A percentile compares a stretch with the other conserved stretches of the same genome.
Evolutionary conservation across 2,113 vertebrate species (phyloP).

Genomic region (Osmerus mordax): DNA sequence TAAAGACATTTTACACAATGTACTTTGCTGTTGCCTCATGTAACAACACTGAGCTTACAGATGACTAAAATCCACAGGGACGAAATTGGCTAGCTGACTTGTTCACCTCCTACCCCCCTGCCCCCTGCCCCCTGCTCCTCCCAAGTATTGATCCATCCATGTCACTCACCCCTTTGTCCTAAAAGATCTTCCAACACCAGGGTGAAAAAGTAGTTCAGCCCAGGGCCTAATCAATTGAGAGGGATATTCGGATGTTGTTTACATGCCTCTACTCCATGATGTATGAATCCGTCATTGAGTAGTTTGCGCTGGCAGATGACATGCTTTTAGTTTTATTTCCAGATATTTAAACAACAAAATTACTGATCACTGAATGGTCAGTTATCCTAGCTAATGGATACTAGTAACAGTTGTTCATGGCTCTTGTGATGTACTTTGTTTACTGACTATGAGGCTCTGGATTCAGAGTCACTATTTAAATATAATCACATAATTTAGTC

Average conservation of each 20-base stretch:
- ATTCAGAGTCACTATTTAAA: conserved; percentile 58
- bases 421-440: conserved; percentile 35
- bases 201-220: conserved; percentile 66
- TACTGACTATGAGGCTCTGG: conserved; percentile 33
- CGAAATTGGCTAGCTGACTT: conserved; percentile 24
- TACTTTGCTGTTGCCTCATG: background rate
- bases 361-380: conserved; percentile 32
- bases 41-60: background rate
- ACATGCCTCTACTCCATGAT: conserved; percentile 46
- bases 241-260: conserved; percentile 66
- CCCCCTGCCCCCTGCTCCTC: conserved; percentile 11
- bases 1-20: background rate
- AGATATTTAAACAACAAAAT: conserved; percentile 50
- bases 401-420: conserved; percentile 36
- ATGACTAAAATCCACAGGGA: no score
- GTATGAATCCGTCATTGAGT: conserved; percentile 47
- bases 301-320: conserved; percentile 39
- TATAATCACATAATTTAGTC: conserved; percentile 45
- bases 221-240: conserved; percentile 64
- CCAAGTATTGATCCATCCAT: conserved; percentile 48
- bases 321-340: conserved; percentile 51
- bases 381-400: conserved; percentile 44
- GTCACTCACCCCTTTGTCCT: conserved; percentile 54
- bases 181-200: conserved; percentile 59
- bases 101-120: conserved; percentile 3